Percentiles rank a stretch among this genome's conserved stretches.
These are phyloP conservation scores for Sebastes matsubarae DNA, from an alignment of 2,797 vertebrate genomes.

Conservation along the genomic window DNA sequence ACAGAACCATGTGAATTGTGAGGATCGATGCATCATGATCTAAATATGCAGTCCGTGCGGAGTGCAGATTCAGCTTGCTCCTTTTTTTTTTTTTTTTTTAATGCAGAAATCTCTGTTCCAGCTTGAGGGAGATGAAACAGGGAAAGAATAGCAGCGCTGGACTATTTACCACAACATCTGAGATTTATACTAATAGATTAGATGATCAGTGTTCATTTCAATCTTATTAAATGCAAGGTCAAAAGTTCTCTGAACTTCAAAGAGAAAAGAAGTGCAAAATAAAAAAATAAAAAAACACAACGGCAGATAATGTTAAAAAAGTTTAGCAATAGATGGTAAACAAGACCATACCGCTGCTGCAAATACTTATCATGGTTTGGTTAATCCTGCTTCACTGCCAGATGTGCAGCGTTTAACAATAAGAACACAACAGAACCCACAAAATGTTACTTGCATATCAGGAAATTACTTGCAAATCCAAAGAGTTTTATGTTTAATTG, in stretches of 20 bases:
- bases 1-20: slow-evolving; percentile 61
- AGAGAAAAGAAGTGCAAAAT: background rate
- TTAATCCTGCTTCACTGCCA: slow-evolving; percentile 8
- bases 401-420: background rate
- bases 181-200: background rate
- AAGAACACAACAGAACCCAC: background rate
- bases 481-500: background rate
- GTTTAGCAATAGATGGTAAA: background rate
- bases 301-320: background rate
- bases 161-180: background rate
- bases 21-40: slow-evolving; percentile 61
- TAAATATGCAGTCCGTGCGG: slow-evolving; percentile 66
- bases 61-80: slow-evolving; percentile 39
- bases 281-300: background rate
- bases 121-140: slow-evolving; percentile 37
- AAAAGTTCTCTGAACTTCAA: background rate
- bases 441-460: background rate
- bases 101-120: slow-evolving; percentile 42
- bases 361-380: background rate
- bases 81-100: background rate
- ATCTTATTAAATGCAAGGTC: background rate
- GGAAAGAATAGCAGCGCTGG: slow-evolving; percentile 4
- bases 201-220: slow-evolving; percentile 4
- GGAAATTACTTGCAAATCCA: background rate
- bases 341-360: background rate